Evolutionary conservation across 2,888 invertebrate genomes (phyloP).

Genomic region (Orthosia gracilis): DNA sequence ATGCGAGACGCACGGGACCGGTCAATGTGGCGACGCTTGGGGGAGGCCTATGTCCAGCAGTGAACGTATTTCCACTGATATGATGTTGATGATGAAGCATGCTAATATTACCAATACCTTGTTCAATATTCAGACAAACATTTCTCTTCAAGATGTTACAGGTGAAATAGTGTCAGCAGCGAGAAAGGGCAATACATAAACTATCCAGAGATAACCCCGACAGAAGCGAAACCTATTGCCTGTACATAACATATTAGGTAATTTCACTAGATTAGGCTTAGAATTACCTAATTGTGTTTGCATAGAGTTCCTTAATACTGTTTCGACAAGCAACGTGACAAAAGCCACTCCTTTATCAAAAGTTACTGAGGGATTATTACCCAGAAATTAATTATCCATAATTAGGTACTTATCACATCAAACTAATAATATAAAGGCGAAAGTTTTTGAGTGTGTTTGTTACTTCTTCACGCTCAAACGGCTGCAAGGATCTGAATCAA

Average conservation of each 20-base stretch:
- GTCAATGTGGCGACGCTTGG: too few species aligned
- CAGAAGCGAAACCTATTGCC: slow-evolving; percentile 45
- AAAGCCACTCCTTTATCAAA: neutral
- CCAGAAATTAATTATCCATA: neutral
- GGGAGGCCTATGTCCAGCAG: too few species aligned
- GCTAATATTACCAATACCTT: neutral
- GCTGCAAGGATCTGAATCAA: too few species aligned
- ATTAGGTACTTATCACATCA: too few species aligned
- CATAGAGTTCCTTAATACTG: neutral
- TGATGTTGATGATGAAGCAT: neutral
- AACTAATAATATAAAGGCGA: too few species aligned
- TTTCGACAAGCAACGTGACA: neutral
- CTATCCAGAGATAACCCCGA: slow-evolving; percentile 40
- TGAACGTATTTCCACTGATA: too few species aligned
- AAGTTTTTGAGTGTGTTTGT: too few species aligned
- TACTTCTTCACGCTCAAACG: too few species aligned
- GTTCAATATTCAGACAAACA: neutral
- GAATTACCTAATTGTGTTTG: slow-evolving; percentile 16
- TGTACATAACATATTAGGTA: slow-evolving; percentile 36
- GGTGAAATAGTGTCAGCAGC: neutral
- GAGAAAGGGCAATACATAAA: slow-evolving; percentile 45
- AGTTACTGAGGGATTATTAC: neutral
- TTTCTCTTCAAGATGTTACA: slow-evolving; percentile 32
- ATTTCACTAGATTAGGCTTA: slow-evolving; percentile 17
- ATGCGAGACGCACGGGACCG: too few species aligned